Evolutionary conservation across 1,140 invertebrate species (phyloP), one percentile per base, ranked within the genome.

Genomic region (Andrena cerasifolii): DNA sequence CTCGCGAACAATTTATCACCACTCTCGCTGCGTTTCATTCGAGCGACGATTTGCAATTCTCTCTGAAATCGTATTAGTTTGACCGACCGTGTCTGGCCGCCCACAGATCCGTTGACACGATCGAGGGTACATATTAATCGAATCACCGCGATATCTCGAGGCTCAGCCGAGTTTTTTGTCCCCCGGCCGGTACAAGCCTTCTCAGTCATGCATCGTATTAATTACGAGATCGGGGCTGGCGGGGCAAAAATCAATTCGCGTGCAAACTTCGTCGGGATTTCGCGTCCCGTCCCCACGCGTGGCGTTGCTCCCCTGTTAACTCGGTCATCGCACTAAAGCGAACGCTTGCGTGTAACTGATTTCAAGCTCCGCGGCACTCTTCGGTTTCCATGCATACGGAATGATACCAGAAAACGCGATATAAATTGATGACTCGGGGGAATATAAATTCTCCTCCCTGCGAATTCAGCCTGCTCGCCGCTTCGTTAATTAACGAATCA

Each of bases 41-140:
- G 47, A 6, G 51, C 40, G 51, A 18, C 12, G 54, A 61, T 70
- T 62, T 47, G 65, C 47, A 31, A 62, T 70, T 68, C 54, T 84
- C 67, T 71, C 56, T 51, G 59, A 70, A 72, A 79, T 68, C 26
- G 66, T 73, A 71, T 82, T 82, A 82, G 81, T 76, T 84, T 71
- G 51, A 77, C 56, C 66, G 49, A 33, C 61, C 78, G 53, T 78
- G 78, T 78, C 73, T 73, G 80, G 58, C 65, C 82, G 75, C 83
- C 79, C 61, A 82, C 82, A 49, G 33, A 72, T 67, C 21, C 66
- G 36, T 72, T 49, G 67, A 77, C 40, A 43, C 33, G 71, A 63
- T 43, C 66, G 40, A 31, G 33, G 36, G 26, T 73, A 80, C 70
- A 43, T 79, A 79, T 31, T 63, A 58, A 49, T 67, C 82, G 61